Conservation (phyloP, 2,797 vertebrate genomes). For the Esox masquinongy region DNA sequence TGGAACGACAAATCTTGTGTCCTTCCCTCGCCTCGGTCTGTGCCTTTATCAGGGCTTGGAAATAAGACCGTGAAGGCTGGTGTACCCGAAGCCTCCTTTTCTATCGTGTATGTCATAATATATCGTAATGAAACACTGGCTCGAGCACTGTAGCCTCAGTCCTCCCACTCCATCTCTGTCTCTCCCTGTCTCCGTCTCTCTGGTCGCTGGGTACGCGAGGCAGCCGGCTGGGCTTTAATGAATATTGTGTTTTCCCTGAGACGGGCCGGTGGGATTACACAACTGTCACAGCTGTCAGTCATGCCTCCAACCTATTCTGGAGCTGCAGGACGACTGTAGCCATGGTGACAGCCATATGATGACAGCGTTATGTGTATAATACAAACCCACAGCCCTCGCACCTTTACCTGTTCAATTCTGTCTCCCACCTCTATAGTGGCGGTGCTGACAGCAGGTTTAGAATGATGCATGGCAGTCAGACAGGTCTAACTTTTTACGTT, state of each 20-base stretch:
- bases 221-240: conserved; percentile 47
- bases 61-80: conserved; percentile 20
- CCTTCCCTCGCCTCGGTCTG: conserved; percentile 23
- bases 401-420: conserved; percentile 42
- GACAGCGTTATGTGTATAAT: conserved; percentile 46
- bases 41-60: conserved; percentile 5
- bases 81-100: neutral
- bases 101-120: conserved; percentile 34
- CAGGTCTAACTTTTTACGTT: too few relatives aligned
- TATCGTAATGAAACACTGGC: conserved; percentile 42
- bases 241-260: conserved; percentile 39
- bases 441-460: conserved; percentile 11
- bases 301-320: conserved; percentile 42
- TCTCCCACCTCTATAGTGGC: conserved; percentile 47
- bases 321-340: conserved; percentile 30
- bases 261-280: conserved; percentile 60
- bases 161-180: conserved; percentile 22
- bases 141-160: conserved; percentile 14
- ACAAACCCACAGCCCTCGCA: neutral
- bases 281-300: conserved; percentile 68
- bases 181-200: neutral
- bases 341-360: conserved; percentile 69
- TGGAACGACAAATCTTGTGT: conserved; percentile 31
- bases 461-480: too few relatives aligned
- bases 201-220: conserved; percentile 2